Conservation (phyloP, 2,113 vertebrate species). For the Andinoacara biseriatus region DNA sequence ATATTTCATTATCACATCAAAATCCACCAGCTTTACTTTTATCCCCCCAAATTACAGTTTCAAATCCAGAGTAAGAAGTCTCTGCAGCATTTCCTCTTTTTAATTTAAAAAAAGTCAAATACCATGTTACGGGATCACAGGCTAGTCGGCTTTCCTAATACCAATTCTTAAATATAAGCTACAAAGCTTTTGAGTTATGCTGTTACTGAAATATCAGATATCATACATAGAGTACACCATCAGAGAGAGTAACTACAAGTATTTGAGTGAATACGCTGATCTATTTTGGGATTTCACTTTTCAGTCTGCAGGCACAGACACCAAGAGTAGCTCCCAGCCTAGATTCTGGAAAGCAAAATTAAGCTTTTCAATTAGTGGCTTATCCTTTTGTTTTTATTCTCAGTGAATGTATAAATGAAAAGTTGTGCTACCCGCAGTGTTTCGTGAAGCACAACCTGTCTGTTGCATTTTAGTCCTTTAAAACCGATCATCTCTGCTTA, state of each 20-base stretch:
- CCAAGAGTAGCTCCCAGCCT: neutral
- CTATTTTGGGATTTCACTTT: slow-evolving; percentile 1
- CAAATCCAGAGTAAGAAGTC: neutral
- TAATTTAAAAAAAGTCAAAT: neutral
- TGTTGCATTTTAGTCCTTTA: neutral
- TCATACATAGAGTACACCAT: neutral
- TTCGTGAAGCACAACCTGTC: neutral
- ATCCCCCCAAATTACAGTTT: neutral
- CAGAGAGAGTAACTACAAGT: neutral
- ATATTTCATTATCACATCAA: neutral
- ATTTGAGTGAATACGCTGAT: neutral
- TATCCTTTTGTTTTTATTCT: neutral
- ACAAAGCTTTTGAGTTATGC: neutral
- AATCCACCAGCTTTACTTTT: neutral
- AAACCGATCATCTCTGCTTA: neutral
- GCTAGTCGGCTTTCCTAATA: neutral
- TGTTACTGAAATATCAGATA: neutral
- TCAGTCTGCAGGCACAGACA: neutral
- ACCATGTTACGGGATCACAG: neutral
- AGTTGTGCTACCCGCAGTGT: neutral
- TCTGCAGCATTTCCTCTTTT: neutral
- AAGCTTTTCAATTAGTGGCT: neutral
- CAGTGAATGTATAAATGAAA: neutral
- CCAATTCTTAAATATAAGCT: neutral
- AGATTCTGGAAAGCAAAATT: neutral